A percentile compares a stretch with the other conserved stretches of the same genome.
phyloP scores from a whole-genome alignment of 2,113 vertebrate species.

The Amblyornis subalaris region DNA sequence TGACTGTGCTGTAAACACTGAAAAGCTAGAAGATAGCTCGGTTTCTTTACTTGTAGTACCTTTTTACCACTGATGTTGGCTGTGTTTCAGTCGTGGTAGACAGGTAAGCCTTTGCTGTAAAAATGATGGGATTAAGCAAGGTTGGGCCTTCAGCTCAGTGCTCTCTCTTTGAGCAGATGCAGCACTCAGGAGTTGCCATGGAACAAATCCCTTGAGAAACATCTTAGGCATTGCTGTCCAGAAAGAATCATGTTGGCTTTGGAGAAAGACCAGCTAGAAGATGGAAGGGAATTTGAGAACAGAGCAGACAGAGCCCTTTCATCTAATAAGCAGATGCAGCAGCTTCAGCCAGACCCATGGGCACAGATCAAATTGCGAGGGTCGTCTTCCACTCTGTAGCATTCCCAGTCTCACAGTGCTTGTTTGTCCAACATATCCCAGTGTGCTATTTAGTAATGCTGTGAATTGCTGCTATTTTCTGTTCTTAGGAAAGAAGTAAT shows the following conservation, averaged over 20 bases:
- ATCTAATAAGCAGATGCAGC: background rate
- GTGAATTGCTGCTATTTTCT: background rate
- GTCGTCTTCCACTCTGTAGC: background rate
- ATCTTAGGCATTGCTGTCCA: background rate
- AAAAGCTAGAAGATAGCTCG: background rate
- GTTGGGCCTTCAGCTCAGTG: background rate
- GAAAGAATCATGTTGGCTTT: background rate
- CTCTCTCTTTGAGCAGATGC: background rate
- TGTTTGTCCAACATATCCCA: background rate
- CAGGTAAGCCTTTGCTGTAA: background rate
- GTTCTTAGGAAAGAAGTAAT: background rate
- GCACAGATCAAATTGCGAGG: rapidly evolving
- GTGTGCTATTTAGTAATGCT: background rate
- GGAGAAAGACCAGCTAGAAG: background rate
- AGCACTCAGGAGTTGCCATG: rapidly evolving
- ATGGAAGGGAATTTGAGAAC: background rate
- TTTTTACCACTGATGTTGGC: background rate
- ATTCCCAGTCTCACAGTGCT: background rate
- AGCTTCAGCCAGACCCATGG: background rate
- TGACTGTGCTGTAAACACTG: background rate
- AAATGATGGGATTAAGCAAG: background rate
- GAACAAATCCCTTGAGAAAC: background rate
- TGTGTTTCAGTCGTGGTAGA: background rate
- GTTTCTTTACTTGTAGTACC: background rate
- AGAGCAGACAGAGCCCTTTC: background rate